Conservation (phyloP, 2,888 invertebrate species). For the Andricus curvator region DNA sequence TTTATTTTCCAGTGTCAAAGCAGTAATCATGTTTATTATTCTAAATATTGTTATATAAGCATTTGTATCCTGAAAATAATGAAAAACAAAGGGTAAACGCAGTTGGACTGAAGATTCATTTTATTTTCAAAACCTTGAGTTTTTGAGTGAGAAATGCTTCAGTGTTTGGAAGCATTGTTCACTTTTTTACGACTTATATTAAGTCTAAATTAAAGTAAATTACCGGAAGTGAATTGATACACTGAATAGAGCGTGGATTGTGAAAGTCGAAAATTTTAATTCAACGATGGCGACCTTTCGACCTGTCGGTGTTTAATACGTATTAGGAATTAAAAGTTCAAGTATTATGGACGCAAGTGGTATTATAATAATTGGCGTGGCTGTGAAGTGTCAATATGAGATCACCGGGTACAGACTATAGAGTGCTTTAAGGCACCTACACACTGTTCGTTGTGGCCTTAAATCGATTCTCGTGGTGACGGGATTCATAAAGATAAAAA, state of each 20-base stretch:
- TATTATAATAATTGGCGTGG: neutral
- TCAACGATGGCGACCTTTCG: neutral
- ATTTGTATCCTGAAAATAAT: too few species aligned
- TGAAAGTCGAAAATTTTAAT: neutral
- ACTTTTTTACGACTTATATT: neutral
- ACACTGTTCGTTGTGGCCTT: neutral
- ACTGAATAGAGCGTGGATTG: neutral
- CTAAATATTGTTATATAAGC: too few species aligned
- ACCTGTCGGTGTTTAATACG: neutral
- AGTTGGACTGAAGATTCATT: neutral
- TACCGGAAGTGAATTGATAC: neutral
- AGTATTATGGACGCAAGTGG: slow-evolving; percentile 4
- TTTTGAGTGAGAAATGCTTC: too few species aligned
- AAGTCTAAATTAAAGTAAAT: neutral
- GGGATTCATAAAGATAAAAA: slow-evolving; percentile 3
- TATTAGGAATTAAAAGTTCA: neutral
- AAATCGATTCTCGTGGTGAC: slow-evolving; percentile 19
- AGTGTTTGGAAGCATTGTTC: neutral
- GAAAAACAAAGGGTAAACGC: too few species aligned
- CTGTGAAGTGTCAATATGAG: slow-evolving; percentile 8
- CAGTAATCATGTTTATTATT: too few species aligned
- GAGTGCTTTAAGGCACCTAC: slow-evolving; percentile 12
- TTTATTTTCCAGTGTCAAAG: too few species aligned
- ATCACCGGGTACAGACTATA: slow-evolving; percentile 17
- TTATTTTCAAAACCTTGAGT: neutral